phyloP scores from a whole-genome alignment of 2,797 vertebrate genomes.

The Halcyon chelicuti region DNA sequence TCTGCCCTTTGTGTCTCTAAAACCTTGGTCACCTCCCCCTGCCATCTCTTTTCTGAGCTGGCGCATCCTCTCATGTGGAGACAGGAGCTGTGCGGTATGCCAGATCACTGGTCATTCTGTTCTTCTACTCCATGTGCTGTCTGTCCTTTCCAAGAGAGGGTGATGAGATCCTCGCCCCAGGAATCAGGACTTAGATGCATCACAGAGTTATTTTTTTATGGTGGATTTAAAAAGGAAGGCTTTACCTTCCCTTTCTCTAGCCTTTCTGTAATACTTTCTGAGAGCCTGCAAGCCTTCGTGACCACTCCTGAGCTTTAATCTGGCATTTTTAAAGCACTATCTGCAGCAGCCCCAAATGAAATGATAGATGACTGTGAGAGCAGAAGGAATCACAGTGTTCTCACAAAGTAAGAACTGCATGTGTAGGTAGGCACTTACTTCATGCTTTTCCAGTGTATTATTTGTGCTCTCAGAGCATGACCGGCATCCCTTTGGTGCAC shows the following conservation, averaged over 20 bases:
- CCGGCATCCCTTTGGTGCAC: not conserved
- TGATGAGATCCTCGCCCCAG: not conserved
- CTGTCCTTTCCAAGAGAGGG: not conserved
- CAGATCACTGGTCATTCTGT: not conserved
- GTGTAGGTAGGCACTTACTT: not conserved
- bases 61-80: not conserved
- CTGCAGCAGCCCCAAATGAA: not conserved
- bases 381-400: not conserved
- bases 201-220: not conserved
- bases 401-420: rapidly evolving
- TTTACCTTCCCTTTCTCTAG: not conserved
- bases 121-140: not conserved
- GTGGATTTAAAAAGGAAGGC: not conserved
- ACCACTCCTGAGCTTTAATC: not conserved
- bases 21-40: not conserved
- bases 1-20: not conserved
- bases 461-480: not conserved
- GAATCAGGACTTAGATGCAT: not conserved
- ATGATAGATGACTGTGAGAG: not conserved
- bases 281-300: not conserved
- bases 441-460: not conserved
- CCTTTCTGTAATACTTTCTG: not conserved
- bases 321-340: not conserved
- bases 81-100: not conserved
- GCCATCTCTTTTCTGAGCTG: not conserved